These are phyloP conservation scores for Enteromius mattozi DNA, from an alignment of 2,797 vertebrate genomes.

Conservation along the genomic window DNA sequence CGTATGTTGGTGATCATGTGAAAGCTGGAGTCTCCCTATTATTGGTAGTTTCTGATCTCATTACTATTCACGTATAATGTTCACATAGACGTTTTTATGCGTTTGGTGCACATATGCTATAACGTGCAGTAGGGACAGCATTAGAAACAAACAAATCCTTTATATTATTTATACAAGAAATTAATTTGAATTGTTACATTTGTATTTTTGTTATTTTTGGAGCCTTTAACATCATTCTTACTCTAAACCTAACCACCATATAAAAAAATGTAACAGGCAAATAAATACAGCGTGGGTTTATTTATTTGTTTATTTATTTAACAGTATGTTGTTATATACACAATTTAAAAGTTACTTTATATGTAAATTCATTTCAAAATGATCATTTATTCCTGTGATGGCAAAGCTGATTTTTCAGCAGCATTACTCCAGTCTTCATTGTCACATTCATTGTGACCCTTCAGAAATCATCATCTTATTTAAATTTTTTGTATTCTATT, in stretches of 20 bases:
- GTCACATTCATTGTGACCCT: no score
- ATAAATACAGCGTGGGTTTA: not conserved
- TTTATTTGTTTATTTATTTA: not conserved
- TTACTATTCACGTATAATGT: not conserved
- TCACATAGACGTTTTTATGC: not conserved
- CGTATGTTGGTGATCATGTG: not conserved
- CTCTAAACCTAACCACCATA: not conserved
- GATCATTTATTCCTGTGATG: no score
- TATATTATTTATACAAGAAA: not conserved
- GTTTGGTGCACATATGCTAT: not conserved
- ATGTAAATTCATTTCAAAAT: no score
- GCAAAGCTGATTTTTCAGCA: no score
- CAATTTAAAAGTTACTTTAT: no score
- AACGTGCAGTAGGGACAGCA: not conserved
- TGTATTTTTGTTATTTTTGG: no score
- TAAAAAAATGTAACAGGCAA: not conserved
- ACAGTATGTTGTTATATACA: not conserved
- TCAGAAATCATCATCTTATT: no score
- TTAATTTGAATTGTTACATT: not conserved
- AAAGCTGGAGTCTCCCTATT: not conserved
- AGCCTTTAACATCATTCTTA: not conserved
- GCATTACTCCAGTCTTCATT: no score
- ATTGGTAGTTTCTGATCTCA: not conserved
- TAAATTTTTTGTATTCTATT: no score
- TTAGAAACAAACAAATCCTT: not conserved